A percentile compares a stretch with the other conserved stretches of the same genome.
phyloP scores from a whole-genome alignment of 2,113 vertebrate genomes.

The Channa maculata region DNA sequence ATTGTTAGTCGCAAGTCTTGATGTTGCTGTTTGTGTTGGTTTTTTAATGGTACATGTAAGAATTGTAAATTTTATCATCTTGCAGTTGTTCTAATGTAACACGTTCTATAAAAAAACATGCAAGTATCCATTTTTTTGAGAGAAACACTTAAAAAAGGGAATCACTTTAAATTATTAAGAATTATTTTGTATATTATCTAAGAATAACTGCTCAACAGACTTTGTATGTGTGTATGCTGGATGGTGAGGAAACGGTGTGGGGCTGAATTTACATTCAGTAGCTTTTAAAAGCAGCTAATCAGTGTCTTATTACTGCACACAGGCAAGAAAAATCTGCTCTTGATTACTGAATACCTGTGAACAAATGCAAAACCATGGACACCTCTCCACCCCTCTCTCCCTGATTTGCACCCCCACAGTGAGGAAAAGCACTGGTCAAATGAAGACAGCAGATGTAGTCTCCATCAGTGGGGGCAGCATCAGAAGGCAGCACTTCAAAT shows the following conservation, averaged over 20 bases:
- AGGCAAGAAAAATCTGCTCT: conserved; percentile 39
- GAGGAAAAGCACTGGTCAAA: conserved; percentile 60
- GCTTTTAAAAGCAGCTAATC: conserved; percentile 57
- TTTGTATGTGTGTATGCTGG: no score
- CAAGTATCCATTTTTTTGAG: no score
- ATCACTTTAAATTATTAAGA: no score
- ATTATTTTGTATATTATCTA: no score
- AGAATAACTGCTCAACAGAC: no score
- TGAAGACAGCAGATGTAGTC: conserved; percentile 67
- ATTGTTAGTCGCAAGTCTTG: background rate
- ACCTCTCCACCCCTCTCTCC: conserved; percentile 39
- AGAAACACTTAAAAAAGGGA: no score
- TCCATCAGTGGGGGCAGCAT: conserved; percentile 79
- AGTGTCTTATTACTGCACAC: conserved; percentile 55
- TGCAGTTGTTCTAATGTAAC: no score
- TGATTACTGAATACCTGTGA: conserved; percentile 62
- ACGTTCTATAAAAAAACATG: no score
- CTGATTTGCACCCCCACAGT: conserved; percentile 68
- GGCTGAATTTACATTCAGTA: conserved; percentile 14
- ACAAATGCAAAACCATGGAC: conserved; percentile 42
- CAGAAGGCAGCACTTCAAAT: conserved; percentile 83
- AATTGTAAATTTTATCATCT: no score
- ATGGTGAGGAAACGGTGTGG: no score
- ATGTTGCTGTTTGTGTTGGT: no score
- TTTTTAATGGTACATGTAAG: no score